Conservation (phyloP, 1,140 invertebrate genomes). For the Lucilia sericata region DNA sequence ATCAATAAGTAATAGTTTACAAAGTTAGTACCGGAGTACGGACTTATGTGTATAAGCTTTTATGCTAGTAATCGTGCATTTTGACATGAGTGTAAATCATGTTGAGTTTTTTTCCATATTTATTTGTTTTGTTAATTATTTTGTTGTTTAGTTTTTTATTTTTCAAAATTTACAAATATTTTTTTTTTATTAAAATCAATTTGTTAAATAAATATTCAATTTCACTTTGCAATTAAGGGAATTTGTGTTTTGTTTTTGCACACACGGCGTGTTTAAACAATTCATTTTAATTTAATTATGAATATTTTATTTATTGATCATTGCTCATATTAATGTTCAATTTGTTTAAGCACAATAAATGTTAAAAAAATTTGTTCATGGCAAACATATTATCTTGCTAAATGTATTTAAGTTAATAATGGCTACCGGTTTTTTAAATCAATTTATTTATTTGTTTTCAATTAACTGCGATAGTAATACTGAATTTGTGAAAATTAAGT, state of each 20-base stretch:
- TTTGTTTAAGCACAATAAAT: not conserved
- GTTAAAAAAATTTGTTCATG: no score
- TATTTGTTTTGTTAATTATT: not conserved
- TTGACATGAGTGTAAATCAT: not conserved
- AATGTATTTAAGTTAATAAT: no score
- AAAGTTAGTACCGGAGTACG: no score
- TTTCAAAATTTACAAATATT: not conserved
- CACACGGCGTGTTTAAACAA: no score
- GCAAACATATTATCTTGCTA: no score
- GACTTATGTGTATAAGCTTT: no score
- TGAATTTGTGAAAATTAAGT: no score
- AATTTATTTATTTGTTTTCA: no score
- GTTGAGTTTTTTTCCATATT: not conserved
- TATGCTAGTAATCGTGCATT: not conserved
- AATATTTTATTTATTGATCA: not conserved
- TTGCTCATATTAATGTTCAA: not conserved
- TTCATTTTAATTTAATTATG: not conserved
- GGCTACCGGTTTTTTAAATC: no score
- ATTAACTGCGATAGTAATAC: no score
- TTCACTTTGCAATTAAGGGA: not conserved
- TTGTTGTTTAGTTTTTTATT: slow-evolving; percentile 8
- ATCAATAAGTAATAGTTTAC: not conserved
- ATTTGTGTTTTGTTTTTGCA: not conserved
- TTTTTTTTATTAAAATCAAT: not conserved
- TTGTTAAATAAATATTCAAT: not conserved